Evolutionary conservation across 2,113 vertebrate species (phyloP), one percentile per base, ranked within the genome.

Genomic region (Tichodroma muraria): DNA sequence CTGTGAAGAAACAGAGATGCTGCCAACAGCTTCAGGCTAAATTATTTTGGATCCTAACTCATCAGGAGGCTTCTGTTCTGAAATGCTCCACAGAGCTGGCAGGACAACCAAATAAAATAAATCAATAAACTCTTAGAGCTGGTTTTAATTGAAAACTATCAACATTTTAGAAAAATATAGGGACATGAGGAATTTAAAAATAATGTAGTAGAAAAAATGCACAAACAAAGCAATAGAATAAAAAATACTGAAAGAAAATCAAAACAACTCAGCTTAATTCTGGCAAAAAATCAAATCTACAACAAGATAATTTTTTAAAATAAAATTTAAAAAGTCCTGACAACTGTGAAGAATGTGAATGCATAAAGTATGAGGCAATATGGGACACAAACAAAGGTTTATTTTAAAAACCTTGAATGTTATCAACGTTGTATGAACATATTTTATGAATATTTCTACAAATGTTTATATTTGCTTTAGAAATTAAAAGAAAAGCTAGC

Each of bases 261-360:
- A 83, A 93, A 96, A 65, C 44, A 80, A 76, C 10, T 73, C 38
- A 64, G 23, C 23, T 86, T 81, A 87, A 88, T 85, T 94, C 71
- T 95, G 88, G 80, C n/a, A 95, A 89, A 97, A 73, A 71, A 92
- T 73, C 84, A 94, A 94, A 91, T n/a, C n/a, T n/a, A n/a, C n/a
- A n/a, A n/a, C n/a, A n/a, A n/a, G n/a, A n/a, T n/a, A n/a, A n/a
- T n/a, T n/a, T n/a, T n/a, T n/a, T n/a, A n/a, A n/a, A 95, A 90
- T 78, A 52, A 93, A 94, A 89, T 80, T 85, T 94, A 2, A 76
- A 47, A 90, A 81, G 28, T 90, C 40, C 52, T 94, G 85, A 96
- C 64, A 71, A 78, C 76, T 93, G 75, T 65, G 79, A 91, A 73
- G 68, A 80, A 45, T 87, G n/a, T 35, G 60, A 88, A 82, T 85